Evolutionary conservation across 2,797 vertebrate species (phyloP).

Genomic region (Lagodon rhomboides): DNA sequence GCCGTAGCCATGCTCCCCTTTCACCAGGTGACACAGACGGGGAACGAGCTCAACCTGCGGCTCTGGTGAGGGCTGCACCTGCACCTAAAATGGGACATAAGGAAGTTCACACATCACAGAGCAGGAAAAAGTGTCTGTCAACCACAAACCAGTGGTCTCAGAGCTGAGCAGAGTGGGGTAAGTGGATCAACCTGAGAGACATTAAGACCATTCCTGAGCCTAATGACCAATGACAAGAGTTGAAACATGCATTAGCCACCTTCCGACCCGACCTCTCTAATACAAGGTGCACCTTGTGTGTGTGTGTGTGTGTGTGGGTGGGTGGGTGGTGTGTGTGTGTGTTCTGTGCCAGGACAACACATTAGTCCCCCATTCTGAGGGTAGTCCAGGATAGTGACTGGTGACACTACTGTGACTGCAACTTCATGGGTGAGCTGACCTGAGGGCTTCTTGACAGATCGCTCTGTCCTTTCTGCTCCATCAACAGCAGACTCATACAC

Average conservation of each 20-base stretch:
- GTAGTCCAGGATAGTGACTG: not conserved
- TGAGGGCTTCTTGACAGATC: slow-evolving; percentile 19
- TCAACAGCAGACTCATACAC: slow-evolving; percentile 15
- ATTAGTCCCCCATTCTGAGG: slow-evolving; percentile 9
- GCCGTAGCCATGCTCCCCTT: slow-evolving; percentile 90
- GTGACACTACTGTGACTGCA: slow-evolving; percentile 4
- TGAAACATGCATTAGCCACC: slow-evolving; percentile 29
- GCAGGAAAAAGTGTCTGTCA: slow-evolving; percentile 31
- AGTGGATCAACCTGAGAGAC: slow-evolving; percentile 56
- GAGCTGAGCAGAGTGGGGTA: slow-evolving; percentile 31
- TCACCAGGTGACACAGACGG: slow-evolving; percentile 91
- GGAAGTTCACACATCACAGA: not conserved
- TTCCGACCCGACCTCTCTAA: slow-evolving; percentile 5
- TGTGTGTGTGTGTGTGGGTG: not conserved
- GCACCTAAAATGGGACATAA: slow-evolving; percentile 31
- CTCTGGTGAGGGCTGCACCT: slow-evolving; percentile 57
- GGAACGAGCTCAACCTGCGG: slow-evolving; percentile 85
- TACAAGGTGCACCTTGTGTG: not conserved
- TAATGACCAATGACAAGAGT: slow-evolving; percentile 38
- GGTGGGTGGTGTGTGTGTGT: not conserved
- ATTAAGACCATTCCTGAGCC: slow-evolving; percentile 29
- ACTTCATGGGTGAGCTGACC: slow-evolving; percentile 24
- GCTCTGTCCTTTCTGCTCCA: slow-evolving; percentile 35
- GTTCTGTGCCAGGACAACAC: not conserved
- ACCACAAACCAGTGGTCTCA: slow-evolving; percentile 24